These are phyloP conservation scores for Oryzaephilus surinamensis DNA, from an alignment of 1,140 invertebrate genomes.

Conservation along the genomic window DNA sequence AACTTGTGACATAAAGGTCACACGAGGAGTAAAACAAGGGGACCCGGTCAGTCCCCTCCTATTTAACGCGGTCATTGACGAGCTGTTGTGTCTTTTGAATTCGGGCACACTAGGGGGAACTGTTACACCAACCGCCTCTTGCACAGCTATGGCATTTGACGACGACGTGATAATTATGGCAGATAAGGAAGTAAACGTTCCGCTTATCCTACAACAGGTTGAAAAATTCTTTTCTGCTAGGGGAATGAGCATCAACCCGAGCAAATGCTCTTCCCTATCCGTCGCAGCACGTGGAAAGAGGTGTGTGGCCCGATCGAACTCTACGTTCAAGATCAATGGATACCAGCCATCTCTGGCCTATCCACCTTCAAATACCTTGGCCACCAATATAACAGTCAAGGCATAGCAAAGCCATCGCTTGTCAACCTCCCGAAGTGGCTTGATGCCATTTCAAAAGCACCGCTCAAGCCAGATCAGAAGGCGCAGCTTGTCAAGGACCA, in stretches of 20 bases:
- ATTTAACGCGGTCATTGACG: constrained; percentile 40
- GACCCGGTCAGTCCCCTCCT: constrained; percentile 40
- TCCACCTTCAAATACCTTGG: constrained; percentile 3
- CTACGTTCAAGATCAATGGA: constrained; percentile 9
- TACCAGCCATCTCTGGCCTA: constrained; percentile 10
- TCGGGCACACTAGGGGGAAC: neutral
- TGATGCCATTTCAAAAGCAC: constrained; percentile 10
- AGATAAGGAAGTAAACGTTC: too few relatives aligned
- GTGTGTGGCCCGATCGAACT: constrained; percentile 4
- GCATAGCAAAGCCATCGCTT: neutral
- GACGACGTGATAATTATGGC: constrained; percentile 11
- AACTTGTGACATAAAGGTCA: too few relatives aligned
- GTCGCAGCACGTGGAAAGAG: constrained; percentile 17
- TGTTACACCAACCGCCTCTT: neutral
- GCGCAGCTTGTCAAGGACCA: neutral
- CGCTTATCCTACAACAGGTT: too few relatives aligned
- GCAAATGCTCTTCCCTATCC: constrained; percentile 30
- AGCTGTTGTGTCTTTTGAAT: too few relatives aligned
- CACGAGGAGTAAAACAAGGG: constrained; percentile 40
- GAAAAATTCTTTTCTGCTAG: too few relatives aligned
- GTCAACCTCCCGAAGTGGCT: constrained; percentile 7
- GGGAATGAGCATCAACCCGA: too few relatives aligned
- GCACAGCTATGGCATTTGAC: constrained; percentile 10
- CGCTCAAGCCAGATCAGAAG: constrained; percentile 27
- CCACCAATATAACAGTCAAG: neutral